phyloP scores from a whole-genome alignment of 2,113 vertebrate species.

The Chaetodon trifascialis region DNA sequence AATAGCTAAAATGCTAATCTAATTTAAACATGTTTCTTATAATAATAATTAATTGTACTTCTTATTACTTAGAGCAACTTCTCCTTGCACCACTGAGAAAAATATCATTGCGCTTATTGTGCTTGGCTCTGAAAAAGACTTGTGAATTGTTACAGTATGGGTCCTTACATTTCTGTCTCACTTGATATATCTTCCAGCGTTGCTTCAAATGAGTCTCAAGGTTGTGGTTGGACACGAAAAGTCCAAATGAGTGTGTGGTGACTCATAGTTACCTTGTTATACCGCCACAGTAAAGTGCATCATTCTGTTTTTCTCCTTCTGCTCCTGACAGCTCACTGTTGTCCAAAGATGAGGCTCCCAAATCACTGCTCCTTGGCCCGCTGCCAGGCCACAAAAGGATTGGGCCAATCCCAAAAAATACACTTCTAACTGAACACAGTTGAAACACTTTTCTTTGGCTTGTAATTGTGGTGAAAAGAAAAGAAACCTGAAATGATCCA shows the following conservation, averaged over 20 bases:
- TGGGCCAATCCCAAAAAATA: conserved; percentile 56
- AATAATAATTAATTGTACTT: background rate
- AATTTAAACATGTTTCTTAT: background rate
- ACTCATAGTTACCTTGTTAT: conserved; percentile 53
- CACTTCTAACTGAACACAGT: conserved; percentile 43
- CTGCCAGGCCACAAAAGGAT: conserved; percentile 62
- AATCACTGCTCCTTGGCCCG: conserved; percentile 43
- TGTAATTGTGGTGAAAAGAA: conserved; percentile 57
- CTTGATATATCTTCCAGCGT: conserved; percentile 20
- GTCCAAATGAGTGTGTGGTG: conserved; percentile 40
- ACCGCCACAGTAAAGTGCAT: conserved; percentile 46
- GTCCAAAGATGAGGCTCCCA: conserved; percentile 52
- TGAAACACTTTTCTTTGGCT: conserved; percentile 61
- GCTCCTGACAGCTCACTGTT: conserved; percentile 54
- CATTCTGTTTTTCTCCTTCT: conserved; percentile 65
- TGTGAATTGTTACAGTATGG: background rate
- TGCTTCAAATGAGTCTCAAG: conserved; percentile 45
- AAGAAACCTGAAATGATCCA: conserved; percentile 63
- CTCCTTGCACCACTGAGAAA: background rate
- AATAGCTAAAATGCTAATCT: background rate
- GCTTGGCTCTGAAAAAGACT: background rate
- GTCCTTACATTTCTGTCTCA: background rate
- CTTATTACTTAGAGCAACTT: background rate
- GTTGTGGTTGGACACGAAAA: conserved; percentile 46
- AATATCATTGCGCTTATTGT: conserved; percentile 15